Evolutionary conservation across 2,797 vertebrate species (phyloP).

Genomic region (Liasis olivaceus): DNA sequence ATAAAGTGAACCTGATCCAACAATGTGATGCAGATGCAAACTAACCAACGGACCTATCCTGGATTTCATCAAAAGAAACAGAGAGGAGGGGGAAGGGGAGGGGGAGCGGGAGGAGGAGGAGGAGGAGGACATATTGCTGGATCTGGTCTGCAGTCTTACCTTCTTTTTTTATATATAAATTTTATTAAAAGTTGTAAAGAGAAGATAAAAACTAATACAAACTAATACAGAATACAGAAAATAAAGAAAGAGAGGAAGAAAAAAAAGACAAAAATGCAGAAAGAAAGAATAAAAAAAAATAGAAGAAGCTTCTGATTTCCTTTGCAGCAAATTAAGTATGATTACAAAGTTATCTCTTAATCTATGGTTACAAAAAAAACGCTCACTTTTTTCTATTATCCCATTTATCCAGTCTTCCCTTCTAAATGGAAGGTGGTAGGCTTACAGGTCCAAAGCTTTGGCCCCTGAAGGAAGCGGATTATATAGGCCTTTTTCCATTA

Average conservation of each 20-base stretch:
- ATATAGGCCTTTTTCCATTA: background rate
- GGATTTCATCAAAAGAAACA: background rate
- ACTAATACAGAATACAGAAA: too few species aligned
- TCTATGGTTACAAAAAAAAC: too few species aligned
- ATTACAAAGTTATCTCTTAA: too few species aligned
- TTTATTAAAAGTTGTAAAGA: too few species aligned
- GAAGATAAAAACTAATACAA: too few species aligned
- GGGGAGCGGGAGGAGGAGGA: background rate
- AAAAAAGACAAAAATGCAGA: too few species aligned
- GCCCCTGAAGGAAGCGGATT: background rate
- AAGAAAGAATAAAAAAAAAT: too few species aligned
- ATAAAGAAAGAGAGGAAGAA: too few species aligned
- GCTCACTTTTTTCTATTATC: too few species aligned
- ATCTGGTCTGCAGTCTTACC: background rate
- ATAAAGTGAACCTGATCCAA: background rate
- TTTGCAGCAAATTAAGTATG: too few species aligned
- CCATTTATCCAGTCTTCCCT: too few species aligned
- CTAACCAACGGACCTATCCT: background rate
- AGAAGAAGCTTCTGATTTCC: too few species aligned
- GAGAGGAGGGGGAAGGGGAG: background rate
- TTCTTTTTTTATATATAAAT: background rate
- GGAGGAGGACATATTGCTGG: background rate
- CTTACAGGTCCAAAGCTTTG: background rate
- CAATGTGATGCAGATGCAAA: background rate
- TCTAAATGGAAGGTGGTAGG: background rate